phyloP scores from a whole-genome alignment of 2,797 vertebrate genomes.

The Smutsia temminckii region DNA sequence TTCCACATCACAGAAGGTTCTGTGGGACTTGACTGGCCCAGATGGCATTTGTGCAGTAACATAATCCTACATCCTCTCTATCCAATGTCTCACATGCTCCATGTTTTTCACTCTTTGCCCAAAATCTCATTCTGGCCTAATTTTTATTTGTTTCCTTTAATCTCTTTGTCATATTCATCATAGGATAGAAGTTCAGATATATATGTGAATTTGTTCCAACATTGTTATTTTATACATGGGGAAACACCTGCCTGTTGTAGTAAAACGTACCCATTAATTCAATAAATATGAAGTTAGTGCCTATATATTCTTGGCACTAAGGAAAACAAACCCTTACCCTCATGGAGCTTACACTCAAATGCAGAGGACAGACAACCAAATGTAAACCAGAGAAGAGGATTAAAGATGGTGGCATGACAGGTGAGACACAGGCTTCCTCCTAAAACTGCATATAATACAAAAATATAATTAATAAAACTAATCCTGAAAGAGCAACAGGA shows the following conservation, averaged over 20 bases:
- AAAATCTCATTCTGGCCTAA: neutral
- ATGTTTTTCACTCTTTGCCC: neutral
- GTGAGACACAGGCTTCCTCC: no score
- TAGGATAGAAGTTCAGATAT: neutral
- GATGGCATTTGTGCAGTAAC: neutral
- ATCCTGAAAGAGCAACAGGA: no score
- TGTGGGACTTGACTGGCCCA: neutral
- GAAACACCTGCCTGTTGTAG: neutral
- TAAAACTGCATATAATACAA: no score
- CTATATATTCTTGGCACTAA: neutral
- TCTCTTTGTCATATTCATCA: neutral
- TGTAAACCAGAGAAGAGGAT: neutral
- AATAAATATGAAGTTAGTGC: neutral
- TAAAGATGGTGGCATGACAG: no score
- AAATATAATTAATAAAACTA: no score
- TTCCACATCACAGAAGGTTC: neutral
- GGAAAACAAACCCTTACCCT: neutral
- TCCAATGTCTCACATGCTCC: neutral
- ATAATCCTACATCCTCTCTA: neutral
- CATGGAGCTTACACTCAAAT: neutral
- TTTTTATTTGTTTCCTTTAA: constrained; percentile 24
- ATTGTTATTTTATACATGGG: neutral
- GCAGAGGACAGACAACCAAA: neutral
- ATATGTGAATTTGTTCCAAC: neutral
- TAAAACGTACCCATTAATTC: neutral